phyloP scores from a whole-genome alignment of 2,888 invertebrate species.

The Andrena hattorfiana region DNA sequence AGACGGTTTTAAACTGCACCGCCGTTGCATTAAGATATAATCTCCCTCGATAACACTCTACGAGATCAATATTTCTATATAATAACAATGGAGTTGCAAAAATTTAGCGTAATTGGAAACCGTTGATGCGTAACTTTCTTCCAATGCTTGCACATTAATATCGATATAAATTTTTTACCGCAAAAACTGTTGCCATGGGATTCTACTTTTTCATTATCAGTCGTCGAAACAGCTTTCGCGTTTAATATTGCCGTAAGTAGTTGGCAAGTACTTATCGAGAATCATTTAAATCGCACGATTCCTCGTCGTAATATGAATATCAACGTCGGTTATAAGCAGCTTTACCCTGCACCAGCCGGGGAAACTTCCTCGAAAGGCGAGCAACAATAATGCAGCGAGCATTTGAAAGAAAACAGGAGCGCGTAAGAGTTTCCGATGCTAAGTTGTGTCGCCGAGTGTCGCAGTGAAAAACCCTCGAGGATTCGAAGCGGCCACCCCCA shows the following conservation, averaged over 20 bases:
- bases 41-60: not conserved
- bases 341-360: slow-evolving; percentile 33
- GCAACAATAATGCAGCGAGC: slow-evolving; percentile 63
- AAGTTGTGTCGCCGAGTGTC: slow-evolving; percentile 59
- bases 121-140: not conserved
- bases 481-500: slow-evolving; percentile 45
- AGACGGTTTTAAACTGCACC: slow-evolving; percentile 9
- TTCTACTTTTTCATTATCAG: slow-evolving; percentile 21
- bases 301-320: slow-evolving; percentile 54
- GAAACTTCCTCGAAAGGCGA: slow-evolving; percentile 54
- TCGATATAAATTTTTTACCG: not conserved
- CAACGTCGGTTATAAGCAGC: slow-evolving; percentile 59
- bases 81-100: not conserved
- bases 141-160: not conserved
- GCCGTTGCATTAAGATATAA: not conserved
- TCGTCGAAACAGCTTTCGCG: slow-evolving; percentile 36
- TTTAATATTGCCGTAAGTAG: slow-evolving; percentile 58
- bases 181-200: not conserved
- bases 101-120: not conserved
- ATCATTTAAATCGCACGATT: slow-evolving; percentile 59
- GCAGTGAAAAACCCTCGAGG: slow-evolving; percentile 52
- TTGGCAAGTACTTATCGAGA: slow-evolving; percentile 59
- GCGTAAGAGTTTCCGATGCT: slow-evolving; percentile 56
- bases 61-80: not conserved
- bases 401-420: slow-evolving; percentile 59